Evolutionary conservation across 2,888 invertebrate genomes (phyloP), one percentile per base, ranked within the genome.

Genomic region (Cheiracanthium punctorium): DNA sequence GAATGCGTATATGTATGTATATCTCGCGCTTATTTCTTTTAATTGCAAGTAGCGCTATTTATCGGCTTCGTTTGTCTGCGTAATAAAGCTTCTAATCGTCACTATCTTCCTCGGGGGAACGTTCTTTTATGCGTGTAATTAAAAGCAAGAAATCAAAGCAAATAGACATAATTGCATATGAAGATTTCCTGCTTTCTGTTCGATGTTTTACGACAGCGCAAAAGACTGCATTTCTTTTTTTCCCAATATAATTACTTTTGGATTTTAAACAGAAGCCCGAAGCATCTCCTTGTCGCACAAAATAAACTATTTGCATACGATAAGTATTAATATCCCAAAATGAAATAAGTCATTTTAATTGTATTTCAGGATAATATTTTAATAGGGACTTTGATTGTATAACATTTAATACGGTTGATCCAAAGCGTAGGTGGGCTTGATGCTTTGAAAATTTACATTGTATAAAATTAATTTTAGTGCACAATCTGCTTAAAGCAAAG

Each of bases 61-160:
- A 85, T 85, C 84, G 74, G 79, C 48, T 85, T 69, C 79, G 84
- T 85, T 85, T 85, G 84, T 74, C 69, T 74, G 73, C 37, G 70
- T 73, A 85, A 74, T 79, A 74, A 85, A 79, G 84, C 84, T 85
- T 85, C 79, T 85, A 85, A 79, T 85, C 74, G 72, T 74, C 67
- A 74, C 69, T 14, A 28, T 28, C 65, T 73, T 73, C 77, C 81
- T 82, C 65, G 17, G 73, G 73, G 76, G 77, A 58, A 71, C 33
- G 76, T 85, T 79, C 84, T 85, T 85, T 85, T 74, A 85, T 85
- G 79, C 73, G 74, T 74, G 79, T 80, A 85, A 85, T 85, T 85
- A 85, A 80, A 74, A 85, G 79, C 79, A 79, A 84, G 84, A 85
- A 85, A 85, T 85, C 84, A 85, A 80, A 85, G 84, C 43, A 85